phyloP scores from a whole-genome alignment of 1,140 invertebrate genomes.

The Diorhabda carinulata region DNA sequence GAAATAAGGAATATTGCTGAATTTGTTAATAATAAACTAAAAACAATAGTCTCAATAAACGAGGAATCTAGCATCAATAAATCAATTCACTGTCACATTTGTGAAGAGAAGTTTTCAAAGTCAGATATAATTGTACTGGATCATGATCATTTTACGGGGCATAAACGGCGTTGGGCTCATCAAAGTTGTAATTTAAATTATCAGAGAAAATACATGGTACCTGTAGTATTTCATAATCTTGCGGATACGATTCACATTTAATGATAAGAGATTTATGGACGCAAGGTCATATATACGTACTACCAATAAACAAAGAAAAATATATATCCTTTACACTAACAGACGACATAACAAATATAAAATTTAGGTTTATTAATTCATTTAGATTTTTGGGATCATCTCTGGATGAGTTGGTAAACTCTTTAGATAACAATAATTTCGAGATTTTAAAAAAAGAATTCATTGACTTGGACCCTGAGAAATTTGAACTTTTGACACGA shows the following conservation, averaged over 20 bases:
- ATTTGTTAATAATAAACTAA: slow-evolving; percentile 21
- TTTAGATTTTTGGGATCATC: slow-evolving; percentile 28
- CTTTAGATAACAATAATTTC: slow-evolving; percentile 10
- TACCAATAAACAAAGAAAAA: slow-evolving; percentile 31
- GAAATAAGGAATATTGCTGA: slow-evolving; percentile 21
- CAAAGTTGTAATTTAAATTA: slow-evolving; percentile 44
- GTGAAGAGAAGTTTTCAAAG: slow-evolving; percentile 24
- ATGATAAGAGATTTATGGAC: slow-evolving; percentile 18
- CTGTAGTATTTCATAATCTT: slow-evolving; percentile 31
- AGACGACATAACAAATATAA: slow-evolving; percentile 8
- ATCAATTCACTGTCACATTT: slow-evolving; percentile 35
- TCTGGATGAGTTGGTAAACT: slow-evolving; percentile 24
- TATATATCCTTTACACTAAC: slow-evolving; percentile 29
- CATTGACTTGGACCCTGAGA: not conserved
- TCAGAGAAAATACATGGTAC: slow-evolving; percentile 32
- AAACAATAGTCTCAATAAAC: slow-evolving; percentile 4
- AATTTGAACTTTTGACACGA: not conserved
- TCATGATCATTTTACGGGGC: slow-evolving; percentile 33
- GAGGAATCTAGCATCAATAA: not conserved
- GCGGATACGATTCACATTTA: slow-evolving; percentile 28
- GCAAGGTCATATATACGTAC: slow-evolving; percentile 22
- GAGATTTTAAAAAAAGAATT: slow-evolving; percentile 10
- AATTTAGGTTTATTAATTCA: slow-evolving; percentile 29
- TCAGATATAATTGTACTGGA: slow-evolving; percentile 15
- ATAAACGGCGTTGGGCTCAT: slow-evolving; percentile 40